Conservation (phyloP, 2,888 invertebrate species). For the Willowsia nigromaculata region DNA sequence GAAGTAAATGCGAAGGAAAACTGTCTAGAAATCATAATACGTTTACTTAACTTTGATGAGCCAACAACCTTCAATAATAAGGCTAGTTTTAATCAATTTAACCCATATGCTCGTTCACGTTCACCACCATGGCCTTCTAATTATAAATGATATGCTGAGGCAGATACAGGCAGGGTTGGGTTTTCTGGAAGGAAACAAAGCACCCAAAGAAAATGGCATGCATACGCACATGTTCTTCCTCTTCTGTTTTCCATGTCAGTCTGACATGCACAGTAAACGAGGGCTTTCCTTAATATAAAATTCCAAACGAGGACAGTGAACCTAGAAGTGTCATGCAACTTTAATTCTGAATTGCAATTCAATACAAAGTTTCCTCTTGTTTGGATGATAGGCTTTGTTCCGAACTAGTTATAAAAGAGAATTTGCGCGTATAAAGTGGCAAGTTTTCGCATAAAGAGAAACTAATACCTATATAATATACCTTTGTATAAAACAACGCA, state of each 20-base stretch:
- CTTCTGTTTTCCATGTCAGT: background rate
- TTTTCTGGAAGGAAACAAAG: background rate
- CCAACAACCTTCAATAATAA: no score
- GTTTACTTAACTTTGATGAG: no score
- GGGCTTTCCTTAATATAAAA: conserved; percentile 3
- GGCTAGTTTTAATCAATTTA: no score
- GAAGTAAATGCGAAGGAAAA: no score
- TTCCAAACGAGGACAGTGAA: conserved; percentile 44
- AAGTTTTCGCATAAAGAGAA: no score
- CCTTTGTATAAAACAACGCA: no score
- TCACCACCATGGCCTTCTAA: no score
- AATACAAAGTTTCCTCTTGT: background rate
- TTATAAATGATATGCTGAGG: no score
- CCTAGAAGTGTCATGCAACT: conserved; percentile 25
- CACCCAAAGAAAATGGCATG: background rate
- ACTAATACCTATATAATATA: no score
- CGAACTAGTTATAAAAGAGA: background rate
- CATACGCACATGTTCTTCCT: conserved; percentile 12
- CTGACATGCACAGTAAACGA: conserved; percentile 9
- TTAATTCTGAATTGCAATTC: conserved; percentile 50
- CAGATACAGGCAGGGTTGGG: background rate
- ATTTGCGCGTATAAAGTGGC: no score
- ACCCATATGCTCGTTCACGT: background rate
- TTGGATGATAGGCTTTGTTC: background rate
- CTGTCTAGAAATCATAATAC: no score